phyloP scores from a whole-genome alignment of 2,113 vertebrate species.

The Hyaena hyaena region DNA sequence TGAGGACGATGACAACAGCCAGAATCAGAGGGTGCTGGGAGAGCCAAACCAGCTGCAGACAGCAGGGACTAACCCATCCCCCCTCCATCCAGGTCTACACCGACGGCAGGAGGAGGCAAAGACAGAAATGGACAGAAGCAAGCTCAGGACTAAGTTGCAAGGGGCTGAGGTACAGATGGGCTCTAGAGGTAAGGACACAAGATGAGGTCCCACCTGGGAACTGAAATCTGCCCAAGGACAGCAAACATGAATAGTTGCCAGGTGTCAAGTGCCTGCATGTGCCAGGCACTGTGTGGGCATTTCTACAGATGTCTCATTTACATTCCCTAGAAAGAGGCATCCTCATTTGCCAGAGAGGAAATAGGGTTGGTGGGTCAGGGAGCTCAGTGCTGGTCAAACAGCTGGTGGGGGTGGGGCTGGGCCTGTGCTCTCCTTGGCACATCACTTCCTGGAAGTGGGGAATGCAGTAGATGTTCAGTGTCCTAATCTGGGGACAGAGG shows the following conservation, averaged over 20 bases:
- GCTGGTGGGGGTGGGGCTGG: background rate
- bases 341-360: background rate
- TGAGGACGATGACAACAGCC: background rate
- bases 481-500: background rate
- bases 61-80: background rate
- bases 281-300: background rate
- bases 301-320: background rate
- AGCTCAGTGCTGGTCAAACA: background rate
- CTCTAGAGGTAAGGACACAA: background rate
- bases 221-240: background rate
- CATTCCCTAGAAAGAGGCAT: background rate
- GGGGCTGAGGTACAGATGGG: background rate
- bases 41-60: background rate
- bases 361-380: background rate
- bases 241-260: too few relatives aligned
- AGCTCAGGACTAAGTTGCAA: background rate
- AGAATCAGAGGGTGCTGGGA: background rate
- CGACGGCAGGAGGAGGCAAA: background rate
- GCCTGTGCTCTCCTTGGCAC: background rate
- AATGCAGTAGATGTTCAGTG: accelerated
- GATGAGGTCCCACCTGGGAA: background rate
- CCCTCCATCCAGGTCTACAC: accelerated
- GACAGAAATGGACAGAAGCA: background rate
- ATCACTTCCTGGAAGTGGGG: background rate
- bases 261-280: background rate